Base-by-base conservation (phyloP, 2,797 vertebrate genomes). In the Helostoma temminkii region DNA sequence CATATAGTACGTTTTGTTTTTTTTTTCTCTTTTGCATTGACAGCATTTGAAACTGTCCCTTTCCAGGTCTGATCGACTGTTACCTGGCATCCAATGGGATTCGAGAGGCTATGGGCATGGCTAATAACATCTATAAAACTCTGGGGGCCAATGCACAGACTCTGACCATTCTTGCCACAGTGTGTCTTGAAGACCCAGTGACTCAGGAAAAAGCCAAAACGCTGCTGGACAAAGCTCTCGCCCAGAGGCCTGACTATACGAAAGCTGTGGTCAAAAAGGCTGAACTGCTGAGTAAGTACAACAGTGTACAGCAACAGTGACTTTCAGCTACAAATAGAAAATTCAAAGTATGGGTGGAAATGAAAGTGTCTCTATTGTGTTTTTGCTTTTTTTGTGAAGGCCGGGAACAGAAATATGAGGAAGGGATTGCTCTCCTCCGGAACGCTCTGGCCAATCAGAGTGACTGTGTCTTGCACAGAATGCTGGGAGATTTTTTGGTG, bases 191-290 rank as follows among this genome's bases (percentile, higher is more conserved):
- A 83, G 98, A 99, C 78, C 97, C 98, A 0, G 96, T 99, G 74
- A 98, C 97, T 0, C 97, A 99, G 76, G 98, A 99, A 82, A 99
- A 99, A 76, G 98, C 98, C 56, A 99, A 98, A 78, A 96, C 96
- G 0, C 90, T 99, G 66, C 76, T 99, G 91, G 98, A 99, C 87
- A 98, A 98, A 92, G 98, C 98, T 0, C 92, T 99, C n/a, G 95
- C 95, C 0, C 98, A 99, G 88, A 95, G 97, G 66, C 98, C 98
- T 0, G 97, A 99, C 88, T 99, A 98, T 81, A 97, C 97, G 82
- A 99, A 99, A 88, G 98, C 98, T 5, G 98, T 99, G 63, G 97
- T 99, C 30, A 99, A 99, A 86, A 99, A 99, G 87, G 97, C 98
- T 0, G 98, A 99, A 43, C 93, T 99, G 21, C 96, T 99, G 65